Conservation (phyloP, 2,888 invertebrate genomes). For the Leptothorax acervorum region DNA sequence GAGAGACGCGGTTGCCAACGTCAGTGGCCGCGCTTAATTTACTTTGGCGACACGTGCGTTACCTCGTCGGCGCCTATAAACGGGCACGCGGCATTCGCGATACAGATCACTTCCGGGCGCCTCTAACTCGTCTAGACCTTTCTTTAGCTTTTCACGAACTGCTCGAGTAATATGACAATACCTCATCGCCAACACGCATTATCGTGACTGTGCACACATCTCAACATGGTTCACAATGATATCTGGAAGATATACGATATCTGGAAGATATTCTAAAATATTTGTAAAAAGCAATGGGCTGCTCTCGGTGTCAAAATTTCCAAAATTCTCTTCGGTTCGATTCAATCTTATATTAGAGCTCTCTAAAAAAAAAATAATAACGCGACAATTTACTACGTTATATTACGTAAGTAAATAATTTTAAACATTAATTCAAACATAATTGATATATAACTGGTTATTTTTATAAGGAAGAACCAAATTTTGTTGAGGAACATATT, state of each 20-base stretch:
- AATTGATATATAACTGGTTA: neutral
- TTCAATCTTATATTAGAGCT: neutral
- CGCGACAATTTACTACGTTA: neutral
- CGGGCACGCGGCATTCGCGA: slow-evolving; percentile 5
- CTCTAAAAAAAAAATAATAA: neutral
- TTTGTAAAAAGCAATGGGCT: neutral
- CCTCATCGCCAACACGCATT: slow-evolving; percentile 54
- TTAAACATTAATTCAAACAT: neutral
- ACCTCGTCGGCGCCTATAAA: slow-evolving; percentile 55
- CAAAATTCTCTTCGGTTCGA: neutral
- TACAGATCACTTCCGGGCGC: slow-evolving; percentile 61
- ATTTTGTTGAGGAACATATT: neutral
- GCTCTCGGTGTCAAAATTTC: neutral
- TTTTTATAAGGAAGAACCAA: neutral
- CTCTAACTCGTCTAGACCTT: neutral
- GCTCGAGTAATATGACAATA: slow-evolving; percentile 47
- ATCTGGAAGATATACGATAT: neutral
- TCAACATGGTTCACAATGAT: slow-evolving; percentile 23
- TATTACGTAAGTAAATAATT: neutral
- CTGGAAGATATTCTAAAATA: neutral
- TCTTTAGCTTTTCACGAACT: slow-evolving; percentile 4
- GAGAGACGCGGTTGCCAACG: slow-evolving; percentile 20
- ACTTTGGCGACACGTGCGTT: slow-evolving; percentile 46
- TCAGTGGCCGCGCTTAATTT: slow-evolving; percentile 55
- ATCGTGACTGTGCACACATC: slow-evolving; percentile 53